Evolutionary conservation across 1,140 invertebrate species (phyloP).

Genomic region (Helicoverpa armigera): DNA sequence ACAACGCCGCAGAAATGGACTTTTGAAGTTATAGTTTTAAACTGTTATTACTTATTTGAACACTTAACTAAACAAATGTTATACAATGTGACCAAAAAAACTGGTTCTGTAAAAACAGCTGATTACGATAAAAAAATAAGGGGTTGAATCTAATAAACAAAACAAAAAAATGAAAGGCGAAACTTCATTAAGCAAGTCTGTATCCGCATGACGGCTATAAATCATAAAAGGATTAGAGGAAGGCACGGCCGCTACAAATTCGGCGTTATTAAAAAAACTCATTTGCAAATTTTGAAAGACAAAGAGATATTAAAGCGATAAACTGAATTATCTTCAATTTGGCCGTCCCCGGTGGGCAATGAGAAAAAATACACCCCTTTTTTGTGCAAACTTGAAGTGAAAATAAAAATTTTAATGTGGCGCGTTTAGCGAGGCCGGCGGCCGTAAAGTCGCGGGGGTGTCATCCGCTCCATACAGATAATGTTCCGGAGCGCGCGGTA

Average conservation of each 20-base stretch:
- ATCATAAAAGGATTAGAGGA: constrained; percentile 78
- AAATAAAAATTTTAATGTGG: constrained; percentile 79
- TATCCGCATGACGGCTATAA: constrained; percentile 66
- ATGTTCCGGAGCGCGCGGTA: constrained; percentile 7
- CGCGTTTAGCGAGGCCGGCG: constrained; percentile 56
- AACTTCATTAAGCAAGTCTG: constrained; percentile 61
- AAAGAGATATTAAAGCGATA: constrained; percentile 83
- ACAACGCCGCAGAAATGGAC: constrained; percentile 5
- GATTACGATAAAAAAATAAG: constrained; percentile 47
- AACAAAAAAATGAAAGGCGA: constrained; percentile 52
- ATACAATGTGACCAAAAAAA: background rate
- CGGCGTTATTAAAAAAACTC: constrained; percentile 86
- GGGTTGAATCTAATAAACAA: constrained; percentile 56
- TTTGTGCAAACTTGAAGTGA: constrained; percentile 60
- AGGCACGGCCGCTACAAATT: constrained; percentile 73
- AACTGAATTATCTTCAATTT: constrained; percentile 82
- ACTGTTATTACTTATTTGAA: constrained; percentile 1
- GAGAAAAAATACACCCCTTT: constrained; percentile 69
- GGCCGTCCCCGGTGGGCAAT: constrained; percentile 59
- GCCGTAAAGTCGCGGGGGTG: constrained; percentile 44
- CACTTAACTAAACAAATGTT: background rate
- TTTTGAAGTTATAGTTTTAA: constrained; percentile 21
- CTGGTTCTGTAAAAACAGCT: background rate
- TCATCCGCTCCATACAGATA: constrained; percentile 47
- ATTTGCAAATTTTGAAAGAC: constrained; percentile 85